These are phyloP conservation scores for Willowsia nigromaculata DNA, from an alignment of 2,888 invertebrate genomes.

Conservation along the genomic window DNA sequence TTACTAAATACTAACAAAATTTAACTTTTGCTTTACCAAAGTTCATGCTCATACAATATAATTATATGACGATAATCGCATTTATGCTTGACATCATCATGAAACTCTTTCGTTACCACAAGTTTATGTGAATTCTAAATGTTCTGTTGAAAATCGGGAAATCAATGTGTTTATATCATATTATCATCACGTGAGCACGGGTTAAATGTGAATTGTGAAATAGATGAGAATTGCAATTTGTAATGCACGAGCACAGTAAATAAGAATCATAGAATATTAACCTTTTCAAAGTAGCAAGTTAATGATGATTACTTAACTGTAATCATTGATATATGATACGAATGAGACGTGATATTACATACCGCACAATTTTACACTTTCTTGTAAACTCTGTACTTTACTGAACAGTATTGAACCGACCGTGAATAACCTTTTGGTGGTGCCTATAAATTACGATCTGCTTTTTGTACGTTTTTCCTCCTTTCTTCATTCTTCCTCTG, in stretches of 20 bases:
- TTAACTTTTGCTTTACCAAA: slow-evolving; percentile 13
- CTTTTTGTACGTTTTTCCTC: neutral
- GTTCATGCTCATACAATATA: neutral
- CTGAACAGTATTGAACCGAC: slow-evolving; percentile 9
- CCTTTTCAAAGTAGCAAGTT: slow-evolving; percentile 1
- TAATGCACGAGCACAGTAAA: slow-evolving; percentile 16
- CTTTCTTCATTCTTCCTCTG: slow-evolving; percentile 30
- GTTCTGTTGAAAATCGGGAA: too few species aligned
- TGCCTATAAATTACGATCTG: neutral
- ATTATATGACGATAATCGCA: neutral
- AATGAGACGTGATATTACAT: neutral
- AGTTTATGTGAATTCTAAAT: too few species aligned
- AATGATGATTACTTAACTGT: slow-evolving; percentile 25
- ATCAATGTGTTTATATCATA: too few species aligned
- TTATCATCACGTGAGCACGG: neutral
- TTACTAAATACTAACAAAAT: slow-evolving; percentile 8
- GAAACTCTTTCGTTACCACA: too few species aligned
- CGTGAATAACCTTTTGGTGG: slow-evolving; percentile 46
- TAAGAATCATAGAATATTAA: neutral
- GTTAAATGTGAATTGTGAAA: too few species aligned
- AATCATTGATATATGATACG: neutral
- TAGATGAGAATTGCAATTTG: too few species aligned
- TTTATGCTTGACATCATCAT: too few species aligned
- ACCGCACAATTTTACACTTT: slow-evolving; percentile 42
- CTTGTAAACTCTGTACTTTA: neutral